These are phyloP conservation scores for Plemyria rubiginata DNA, from an alignment of 2,888 invertebrate species.

Conservation along the genomic window DNA sequence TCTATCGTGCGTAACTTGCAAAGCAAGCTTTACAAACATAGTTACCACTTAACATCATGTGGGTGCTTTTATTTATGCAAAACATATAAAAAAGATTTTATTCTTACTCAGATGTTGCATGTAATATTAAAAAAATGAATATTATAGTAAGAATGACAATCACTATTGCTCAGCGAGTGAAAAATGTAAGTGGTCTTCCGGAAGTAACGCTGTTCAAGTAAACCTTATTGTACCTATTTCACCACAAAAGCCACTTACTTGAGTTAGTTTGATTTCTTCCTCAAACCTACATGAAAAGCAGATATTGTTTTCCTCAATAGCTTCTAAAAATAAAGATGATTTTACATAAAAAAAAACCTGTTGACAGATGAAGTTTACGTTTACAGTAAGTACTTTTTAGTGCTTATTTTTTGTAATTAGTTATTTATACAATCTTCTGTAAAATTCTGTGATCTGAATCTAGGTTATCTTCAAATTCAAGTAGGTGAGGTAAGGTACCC, in stretches of 20 bases:
- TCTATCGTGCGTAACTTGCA: too few species aligned
- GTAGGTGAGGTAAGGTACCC: neutral
- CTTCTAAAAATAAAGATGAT: conserved; percentile 50
- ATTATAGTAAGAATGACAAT: neutral
- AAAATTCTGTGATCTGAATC: neutral
- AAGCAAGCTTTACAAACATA: too few species aligned
- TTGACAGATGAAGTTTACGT: neutral
- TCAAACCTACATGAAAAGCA: conserved; percentile 46
- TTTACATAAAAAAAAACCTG: conserved; percentile 1
- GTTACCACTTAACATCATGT: too few species aligned
- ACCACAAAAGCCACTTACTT: conserved; percentile 45
- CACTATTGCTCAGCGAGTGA: conserved; percentile 20
- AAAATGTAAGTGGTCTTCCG: conserved; percentile 25
- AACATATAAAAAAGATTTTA: too few species aligned
- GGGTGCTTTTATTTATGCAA: too few species aligned
- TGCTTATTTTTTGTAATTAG: neutral
- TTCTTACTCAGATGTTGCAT: too few species aligned
- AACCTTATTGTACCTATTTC: conserved; percentile 37
- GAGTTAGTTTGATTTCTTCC: conserved; percentile 51
- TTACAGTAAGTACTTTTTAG: too few species aligned
- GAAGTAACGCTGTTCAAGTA: conserved; percentile 28
- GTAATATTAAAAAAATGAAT: neutral
- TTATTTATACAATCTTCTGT: neutral
- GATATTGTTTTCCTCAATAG: conserved; percentile 51
- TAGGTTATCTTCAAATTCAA: too few species aligned